phyloP scores from a whole-genome alignment of 2,888 invertebrate species.

The Cabera pusaria region DNA sequence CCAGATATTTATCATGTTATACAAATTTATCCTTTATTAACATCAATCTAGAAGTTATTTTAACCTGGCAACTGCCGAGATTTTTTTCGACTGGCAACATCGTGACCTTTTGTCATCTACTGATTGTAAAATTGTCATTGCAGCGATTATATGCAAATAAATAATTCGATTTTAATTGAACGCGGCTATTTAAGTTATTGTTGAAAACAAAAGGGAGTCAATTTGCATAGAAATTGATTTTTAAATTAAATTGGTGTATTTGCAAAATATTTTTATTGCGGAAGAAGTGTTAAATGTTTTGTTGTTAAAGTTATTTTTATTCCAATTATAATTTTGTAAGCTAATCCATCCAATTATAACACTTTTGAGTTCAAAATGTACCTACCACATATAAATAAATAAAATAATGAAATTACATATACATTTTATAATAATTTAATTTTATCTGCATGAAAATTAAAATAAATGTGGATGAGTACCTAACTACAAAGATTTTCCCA shows the following conservation, averaged over 20 bases:
- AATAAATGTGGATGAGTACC: no score
- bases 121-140: slow-evolving; percentile 12
- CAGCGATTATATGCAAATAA: slow-evolving; percentile 26
- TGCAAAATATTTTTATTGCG: slow-evolving; percentile 2
- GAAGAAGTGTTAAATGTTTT: no score
- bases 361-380: no score
- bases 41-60: background rate
- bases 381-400: no score
- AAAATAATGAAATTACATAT: no score
- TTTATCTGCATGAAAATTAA: no score
- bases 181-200: slow-evolving; percentile 14
- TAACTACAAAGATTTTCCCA: no score
- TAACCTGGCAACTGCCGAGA: background rate
- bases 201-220: slow-evolving; percentile 11
- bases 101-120: slow-evolving; percentile 16
- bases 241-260: no score
- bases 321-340: no score
- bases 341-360: no score
- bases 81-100: slow-evolving; percentile 16
- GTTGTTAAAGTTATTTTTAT: no score
- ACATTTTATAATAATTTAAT: no score
- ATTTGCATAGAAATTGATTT: slow-evolving; percentile 12
- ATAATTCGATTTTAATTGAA: slow-evolving; percentile 24
- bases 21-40: slow-evolving; percentile 4
- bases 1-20: background rate